These are phyloP conservation scores for Notechis scutatus DNA, from an alignment of 2,113 vertebrate species.

Conservation along the genomic window DNA sequence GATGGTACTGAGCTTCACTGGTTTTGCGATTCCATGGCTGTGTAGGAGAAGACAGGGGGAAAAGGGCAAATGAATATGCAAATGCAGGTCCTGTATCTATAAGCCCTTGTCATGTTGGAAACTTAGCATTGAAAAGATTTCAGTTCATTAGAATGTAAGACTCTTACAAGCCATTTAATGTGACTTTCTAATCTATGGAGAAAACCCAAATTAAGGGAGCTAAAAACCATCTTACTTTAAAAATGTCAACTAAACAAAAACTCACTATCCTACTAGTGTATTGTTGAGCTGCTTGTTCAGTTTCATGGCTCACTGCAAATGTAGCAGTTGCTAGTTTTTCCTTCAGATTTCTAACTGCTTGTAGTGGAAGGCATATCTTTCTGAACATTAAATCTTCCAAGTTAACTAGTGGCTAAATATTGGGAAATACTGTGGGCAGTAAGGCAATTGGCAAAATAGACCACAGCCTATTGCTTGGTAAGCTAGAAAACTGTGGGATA, in stretches of 20 bases:
- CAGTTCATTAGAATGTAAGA: neutral
- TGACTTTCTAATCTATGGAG: neutral
- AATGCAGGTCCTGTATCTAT: neutral
- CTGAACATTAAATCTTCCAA: neutral
- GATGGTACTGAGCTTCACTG: neutral
- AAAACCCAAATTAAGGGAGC: neutral
- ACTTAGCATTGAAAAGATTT: neutral
- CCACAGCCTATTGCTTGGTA: neutral
- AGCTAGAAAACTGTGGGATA: neutral
- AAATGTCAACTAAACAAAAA: neutral
- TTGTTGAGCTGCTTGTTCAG: neutral
- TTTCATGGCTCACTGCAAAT: neutral
- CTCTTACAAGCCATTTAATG: neutral
- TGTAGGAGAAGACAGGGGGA: neutral
- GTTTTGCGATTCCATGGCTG: neutral
- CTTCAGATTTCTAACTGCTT: neutral
- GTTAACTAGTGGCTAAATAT: neutral
- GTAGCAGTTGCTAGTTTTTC: neutral
- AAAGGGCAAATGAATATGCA: neutral
- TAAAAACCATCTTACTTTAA: neutral
- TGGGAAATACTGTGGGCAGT: neutral
- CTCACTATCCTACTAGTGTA: neutral
- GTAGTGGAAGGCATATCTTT: neutral
- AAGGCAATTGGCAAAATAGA: neutral
- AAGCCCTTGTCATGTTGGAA: neutral